Percentiles rank a stretch among this genome's conserved stretches.
phyloP scores from a whole-genome alignment of 2,797 vertebrate genomes.

The Alcedo atthis region DNA sequence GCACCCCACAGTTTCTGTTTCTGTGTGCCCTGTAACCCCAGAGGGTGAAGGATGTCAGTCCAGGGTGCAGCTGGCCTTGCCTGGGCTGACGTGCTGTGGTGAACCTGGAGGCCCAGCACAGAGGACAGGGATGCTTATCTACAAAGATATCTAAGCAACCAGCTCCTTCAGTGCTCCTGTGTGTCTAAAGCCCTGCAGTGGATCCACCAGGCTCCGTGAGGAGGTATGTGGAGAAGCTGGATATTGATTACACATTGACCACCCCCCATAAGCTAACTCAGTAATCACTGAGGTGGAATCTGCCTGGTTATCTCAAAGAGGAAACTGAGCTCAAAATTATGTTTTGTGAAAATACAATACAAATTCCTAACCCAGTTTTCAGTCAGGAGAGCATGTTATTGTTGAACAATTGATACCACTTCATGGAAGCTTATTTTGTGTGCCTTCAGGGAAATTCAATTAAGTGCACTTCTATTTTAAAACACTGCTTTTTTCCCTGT shows the following conservation, averaged over 20 bases:
- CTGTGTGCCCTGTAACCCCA: neutral
- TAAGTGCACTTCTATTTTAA: slow-evolving; percentile 66
- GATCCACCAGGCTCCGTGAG: neutral
- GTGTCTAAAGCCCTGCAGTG: neutral
- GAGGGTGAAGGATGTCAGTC: neutral
- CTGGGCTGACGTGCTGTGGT: neutral
- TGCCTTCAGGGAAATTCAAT: slow-evolving; percentile 54
- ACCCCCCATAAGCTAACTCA: neutral
- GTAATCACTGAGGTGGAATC: slow-evolving; percentile 7
- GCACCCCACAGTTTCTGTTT: neutral
- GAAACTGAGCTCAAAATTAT: neutral
- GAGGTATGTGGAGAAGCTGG: neutral
- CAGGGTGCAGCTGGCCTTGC: neutral
- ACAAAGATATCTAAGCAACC: neutral
- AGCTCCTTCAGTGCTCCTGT: neutral
- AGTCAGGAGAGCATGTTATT: slow-evolving; percentile 36
- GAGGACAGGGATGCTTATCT: neutral
- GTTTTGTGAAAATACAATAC: slow-evolving; percentile 54
- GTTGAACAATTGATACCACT: slow-evolving; percentile 54
- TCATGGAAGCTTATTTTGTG: slow-evolving; percentile 55
- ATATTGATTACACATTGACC: accelerated
- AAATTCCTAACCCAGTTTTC: slow-evolving; percentile 61
- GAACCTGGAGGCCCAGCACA: neutral
- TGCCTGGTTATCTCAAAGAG: slow-evolving; percentile 12
- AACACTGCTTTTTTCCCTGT: slow-evolving; percentile 49